Base-by-base conservation (phyloP, 2,888 invertebrate genomes). In the Caenorhabditis sp. region DNA sequence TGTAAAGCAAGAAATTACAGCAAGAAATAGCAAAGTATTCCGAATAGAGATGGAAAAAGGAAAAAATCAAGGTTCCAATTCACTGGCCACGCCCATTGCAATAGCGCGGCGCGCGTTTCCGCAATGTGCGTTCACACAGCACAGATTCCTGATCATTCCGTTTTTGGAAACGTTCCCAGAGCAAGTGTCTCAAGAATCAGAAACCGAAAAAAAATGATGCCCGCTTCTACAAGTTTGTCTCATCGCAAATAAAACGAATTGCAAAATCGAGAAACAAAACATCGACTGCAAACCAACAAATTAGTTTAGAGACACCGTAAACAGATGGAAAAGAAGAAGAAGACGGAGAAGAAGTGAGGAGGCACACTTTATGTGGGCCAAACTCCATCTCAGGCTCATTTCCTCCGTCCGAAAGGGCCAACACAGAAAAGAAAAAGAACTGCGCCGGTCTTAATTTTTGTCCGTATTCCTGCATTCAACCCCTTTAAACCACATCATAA, bases 61-160 rank as follows among this genome's bases (percentile, higher is more conserved):
- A 20, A 39, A 50, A 41, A 48, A 52, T 27, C 9, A 13, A 9
- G 11, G 9, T 66, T 55, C 65, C 65, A 66, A 17, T 48, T 66
- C 65, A 66, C 48, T 45, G 56, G 22, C 65, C 35, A 45, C 65
- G 56, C 65, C 65, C 41, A 24, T 37, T 63, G 56, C 56, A 56
- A 22, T 20, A n/a, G 22, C 24, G 9, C 41, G 27, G 63, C 72
- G 24, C 45, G 56, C 58, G 2, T 35, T 48, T 50, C 35, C 20
- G 62, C 62, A 63, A 52, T 2, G 11, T 3, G 24, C n/a, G 24
- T 32, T 32, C 52, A 43, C 56, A 20, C n/a, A n/a, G n/a, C n/a
- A n/a, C n/a, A n/a, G n/a, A n/a, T n/a, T n/a, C n/a, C n/a, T n/a
- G n/a, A n/a, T n/a, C n/a, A n/a, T n/a, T n/a, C n/a, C n/a, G n/a